Evolutionary conservation across 2,888 invertebrate genomes (phyloP), one percentile per base, ranked within the genome.

Genomic region (Drosophila cracens): DNA sequence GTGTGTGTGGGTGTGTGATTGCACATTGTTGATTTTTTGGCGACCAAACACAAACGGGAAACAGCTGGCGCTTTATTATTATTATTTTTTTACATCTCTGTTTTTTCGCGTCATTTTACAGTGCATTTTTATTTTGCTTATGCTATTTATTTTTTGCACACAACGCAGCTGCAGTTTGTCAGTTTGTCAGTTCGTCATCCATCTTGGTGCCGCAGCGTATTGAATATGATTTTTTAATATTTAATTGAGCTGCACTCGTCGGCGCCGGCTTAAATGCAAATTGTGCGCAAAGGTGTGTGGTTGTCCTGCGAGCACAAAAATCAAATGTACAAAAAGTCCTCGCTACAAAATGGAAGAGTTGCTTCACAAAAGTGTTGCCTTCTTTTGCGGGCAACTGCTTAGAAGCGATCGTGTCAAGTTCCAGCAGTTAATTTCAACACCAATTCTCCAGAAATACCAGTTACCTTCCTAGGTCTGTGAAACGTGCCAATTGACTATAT

Each of bases 251-350:
- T 87, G 83, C 81, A 65, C 70, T 75, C 76, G 79, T 56, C 76
- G 75, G 56, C 64, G 68, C 60, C 74, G 77, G 85, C 82, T 89
- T 90, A 91, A 91, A 91, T 86, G 91, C 81, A 89, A 84, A 83
- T 80, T 85, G 91, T 79, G 65, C 82, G 90, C 86, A 84, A 87
- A 90, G 82, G 84, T 83, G 89, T 81, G 89, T 84, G 90, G 92
- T 91, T 80, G 86, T 73, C 38, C 68, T 21, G 59, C 53, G 27
- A 61, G 43, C 31, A 46, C 36, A 29, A 51, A 4, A 13, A 46
- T 25, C 0, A 25, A 29, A n/a, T n/a, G 3, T 0, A 13, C n/a
- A 38, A 38, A 18, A 38, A 36, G 13, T 16, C 18, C 40, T 11
- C 33, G 21, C 21, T 13, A 13, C 46, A 16, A 25, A 36, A 34